Percentiles rank a stretch among this genome's conserved stretches.
Evolutionary conservation across 2,888 invertebrate species (phyloP).

Genomic region (Dendrolimus houi): DNA sequence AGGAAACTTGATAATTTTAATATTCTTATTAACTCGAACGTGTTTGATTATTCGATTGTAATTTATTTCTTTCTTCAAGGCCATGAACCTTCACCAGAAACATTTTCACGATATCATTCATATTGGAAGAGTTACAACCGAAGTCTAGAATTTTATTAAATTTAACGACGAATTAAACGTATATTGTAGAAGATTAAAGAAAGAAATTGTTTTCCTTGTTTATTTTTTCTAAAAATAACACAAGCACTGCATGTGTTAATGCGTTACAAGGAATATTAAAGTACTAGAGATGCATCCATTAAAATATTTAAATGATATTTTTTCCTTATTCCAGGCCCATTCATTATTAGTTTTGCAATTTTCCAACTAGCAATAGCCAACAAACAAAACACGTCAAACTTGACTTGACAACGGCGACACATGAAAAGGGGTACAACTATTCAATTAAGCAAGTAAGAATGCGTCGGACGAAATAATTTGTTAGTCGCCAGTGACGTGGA

Average conservation of each 20-base stretch:
- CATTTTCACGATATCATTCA: too few relatives aligned
- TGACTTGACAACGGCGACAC: slow-evolving; percentile 1
- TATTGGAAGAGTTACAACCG: too few relatives aligned
- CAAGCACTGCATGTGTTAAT: not conserved
- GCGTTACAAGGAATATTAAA: not conserved
- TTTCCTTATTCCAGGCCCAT: not conserved
- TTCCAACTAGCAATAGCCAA: not conserved
- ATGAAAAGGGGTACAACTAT: slow-evolving; percentile 4
- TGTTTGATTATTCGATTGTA: too few relatives aligned
- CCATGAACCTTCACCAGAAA: too few relatives aligned
- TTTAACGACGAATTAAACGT: too few relatives aligned
- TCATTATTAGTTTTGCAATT: not conserved
- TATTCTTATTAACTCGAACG: too few relatives aligned
- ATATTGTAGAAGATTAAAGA: too few relatives aligned
- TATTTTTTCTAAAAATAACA: not conserved
- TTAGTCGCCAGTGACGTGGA: slow-evolving; percentile 31
- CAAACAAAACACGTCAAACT: not conserved
- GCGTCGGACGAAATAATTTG: slow-evolving; percentile 20
- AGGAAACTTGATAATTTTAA: too few relatives aligned
- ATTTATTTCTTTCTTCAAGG: too few relatives aligned
- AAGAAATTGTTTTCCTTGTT: too few relatives aligned
- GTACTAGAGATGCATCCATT: not conserved
- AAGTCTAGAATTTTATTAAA: too few relatives aligned
- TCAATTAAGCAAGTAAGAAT: slow-evolving; percentile 23
- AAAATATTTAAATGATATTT: not conserved